A percentile compares a stretch with the other conserved stretches of the same genome.
Conservation (phyloP, 2,113 vertebrate species). For the Egretta garzetta region DNA sequence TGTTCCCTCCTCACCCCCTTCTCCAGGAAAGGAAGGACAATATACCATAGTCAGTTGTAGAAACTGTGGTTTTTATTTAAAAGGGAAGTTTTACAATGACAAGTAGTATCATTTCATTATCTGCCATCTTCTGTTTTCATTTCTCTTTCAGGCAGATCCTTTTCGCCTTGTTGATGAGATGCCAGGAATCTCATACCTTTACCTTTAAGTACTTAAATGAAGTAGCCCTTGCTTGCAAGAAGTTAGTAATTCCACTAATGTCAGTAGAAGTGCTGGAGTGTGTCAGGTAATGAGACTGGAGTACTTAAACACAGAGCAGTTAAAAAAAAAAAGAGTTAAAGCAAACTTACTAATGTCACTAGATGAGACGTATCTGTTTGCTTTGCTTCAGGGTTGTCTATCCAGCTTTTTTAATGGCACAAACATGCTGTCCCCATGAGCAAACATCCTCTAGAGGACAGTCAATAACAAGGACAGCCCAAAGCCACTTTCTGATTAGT, state of each 20-base stretch:
- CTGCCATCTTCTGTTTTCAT: background rate
- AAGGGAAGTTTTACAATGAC: slow-evolving; percentile 13
- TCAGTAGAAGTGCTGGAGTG: background rate
- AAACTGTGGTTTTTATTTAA: background rate
- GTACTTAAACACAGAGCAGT: background rate
- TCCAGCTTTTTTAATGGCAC: background rate
- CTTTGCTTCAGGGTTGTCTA: background rate
- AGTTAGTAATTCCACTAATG: background rate
- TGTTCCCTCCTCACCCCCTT: background rate
- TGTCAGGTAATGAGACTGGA: background rate
- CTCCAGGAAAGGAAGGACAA: background rate
- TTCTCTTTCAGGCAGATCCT: background rate
- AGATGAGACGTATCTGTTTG: background rate
- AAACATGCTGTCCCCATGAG: background rate
- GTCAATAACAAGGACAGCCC: background rate
- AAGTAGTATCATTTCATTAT: slow-evolving; percentile 21
- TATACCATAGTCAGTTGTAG: background rate
- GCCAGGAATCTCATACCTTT: background rate
- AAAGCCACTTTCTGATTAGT: background rate
- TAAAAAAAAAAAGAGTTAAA: background rate
- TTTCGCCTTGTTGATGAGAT: background rate
- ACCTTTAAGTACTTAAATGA: background rate
- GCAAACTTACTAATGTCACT: background rate
- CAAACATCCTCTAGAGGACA: background rate
- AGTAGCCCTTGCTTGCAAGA: background rate